phyloP scores from a whole-genome alignment of 2,888 invertebrate species.

The Macaria liturata region DNA sequence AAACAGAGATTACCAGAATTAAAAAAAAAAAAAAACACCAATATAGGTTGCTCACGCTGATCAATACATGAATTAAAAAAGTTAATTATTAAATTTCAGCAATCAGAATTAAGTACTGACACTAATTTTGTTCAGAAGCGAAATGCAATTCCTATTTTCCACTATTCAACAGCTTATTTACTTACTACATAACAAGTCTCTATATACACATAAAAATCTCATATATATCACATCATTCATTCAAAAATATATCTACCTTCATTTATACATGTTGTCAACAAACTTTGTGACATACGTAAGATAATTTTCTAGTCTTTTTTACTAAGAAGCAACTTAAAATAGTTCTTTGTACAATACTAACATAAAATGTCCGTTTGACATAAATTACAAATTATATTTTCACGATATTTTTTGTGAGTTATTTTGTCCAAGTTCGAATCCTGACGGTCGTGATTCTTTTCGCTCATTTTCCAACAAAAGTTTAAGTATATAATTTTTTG shows the following conservation, averaged over 20 bases:
- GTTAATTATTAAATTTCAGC: too few species aligned
- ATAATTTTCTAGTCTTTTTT: slow-evolving; percentile 17
- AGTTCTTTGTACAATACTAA: too few species aligned
- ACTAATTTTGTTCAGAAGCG: slow-evolving; percentile 11
- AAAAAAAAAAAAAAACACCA: too few species aligned
- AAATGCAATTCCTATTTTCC: slow-evolving; percentile 21
- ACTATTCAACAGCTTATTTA: slow-evolving; percentile 52
- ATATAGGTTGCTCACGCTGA: slow-evolving; percentile 13
- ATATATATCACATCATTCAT: slow-evolving; percentile 77
- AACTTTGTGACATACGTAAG: slow-evolving; percentile 18
- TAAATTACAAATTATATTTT: too few species aligned
- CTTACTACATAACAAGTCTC: slow-evolving; percentile 66
- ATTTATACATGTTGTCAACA: slow-evolving; percentile 39
- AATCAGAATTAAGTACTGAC: too few species aligned
- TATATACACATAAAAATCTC: slow-evolving; percentile 71
- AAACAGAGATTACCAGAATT: too few species aligned
- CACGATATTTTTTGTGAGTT: too few species aligned
- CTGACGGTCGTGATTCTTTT: too few species aligned
- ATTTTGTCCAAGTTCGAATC: too few species aligned
- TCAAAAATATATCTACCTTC: slow-evolving; percentile 56
- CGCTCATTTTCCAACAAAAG: too few species aligned
- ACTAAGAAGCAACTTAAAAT: slow-evolving; percentile 4
- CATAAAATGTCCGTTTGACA: too few species aligned
- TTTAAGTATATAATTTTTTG: too few species aligned
- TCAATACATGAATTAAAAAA: background rate